Evolutionary conservation across 2,888 invertebrate species (phyloP).

Genomic region (Myathropa florea): DNA sequence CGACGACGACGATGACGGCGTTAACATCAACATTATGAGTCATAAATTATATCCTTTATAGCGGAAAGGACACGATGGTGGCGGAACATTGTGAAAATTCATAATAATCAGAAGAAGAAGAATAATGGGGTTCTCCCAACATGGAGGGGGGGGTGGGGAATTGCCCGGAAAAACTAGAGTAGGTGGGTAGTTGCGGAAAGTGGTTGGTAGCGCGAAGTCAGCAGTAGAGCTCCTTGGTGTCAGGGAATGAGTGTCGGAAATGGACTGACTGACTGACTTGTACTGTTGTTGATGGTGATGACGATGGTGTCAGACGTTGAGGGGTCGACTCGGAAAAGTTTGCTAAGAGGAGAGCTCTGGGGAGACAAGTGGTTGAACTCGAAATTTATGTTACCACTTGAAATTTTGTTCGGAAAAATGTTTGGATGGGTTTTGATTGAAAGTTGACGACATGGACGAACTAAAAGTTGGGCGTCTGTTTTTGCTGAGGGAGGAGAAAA

Average conservation of each 20-base stretch:
- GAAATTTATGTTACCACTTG: background rate
- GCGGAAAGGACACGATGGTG: conserved; percentile 36
- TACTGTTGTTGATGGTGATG: conserved; percentile 48
- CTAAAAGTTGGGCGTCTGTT: no score
- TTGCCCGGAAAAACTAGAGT: conserved; percentile 27
- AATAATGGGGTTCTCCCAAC: background rate
- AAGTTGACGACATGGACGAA: background rate
- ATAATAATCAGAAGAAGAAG: conserved; percentile 56
- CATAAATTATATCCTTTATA: conserved; percentile 65
- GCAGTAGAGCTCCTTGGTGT: conserved; percentile 4
- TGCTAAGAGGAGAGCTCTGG: conserved; percentile 9
- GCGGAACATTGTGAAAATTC: conserved; percentile 49
- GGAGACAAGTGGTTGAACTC: background rate
- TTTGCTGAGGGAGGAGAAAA: background rate
- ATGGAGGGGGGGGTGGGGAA: conserved; percentile 12
- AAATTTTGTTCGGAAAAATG: background rate
- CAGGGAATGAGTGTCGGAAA: conserved; percentile 39
- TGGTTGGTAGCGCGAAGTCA: background rate
- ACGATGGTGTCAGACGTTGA: conserved; percentile 53
- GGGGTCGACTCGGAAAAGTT: conserved; percentile 43
- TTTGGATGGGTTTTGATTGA: background rate
- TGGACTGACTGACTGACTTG: conserved; percentile 13
- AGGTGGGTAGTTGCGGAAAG: background rate
- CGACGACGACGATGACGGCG: background rate
- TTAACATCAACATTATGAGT: conserved; percentile 61